Evolutionary conservation across 2,113 vertebrate genomes (phyloP).

Genomic region (Neomonachus schauinslandi): DNA sequence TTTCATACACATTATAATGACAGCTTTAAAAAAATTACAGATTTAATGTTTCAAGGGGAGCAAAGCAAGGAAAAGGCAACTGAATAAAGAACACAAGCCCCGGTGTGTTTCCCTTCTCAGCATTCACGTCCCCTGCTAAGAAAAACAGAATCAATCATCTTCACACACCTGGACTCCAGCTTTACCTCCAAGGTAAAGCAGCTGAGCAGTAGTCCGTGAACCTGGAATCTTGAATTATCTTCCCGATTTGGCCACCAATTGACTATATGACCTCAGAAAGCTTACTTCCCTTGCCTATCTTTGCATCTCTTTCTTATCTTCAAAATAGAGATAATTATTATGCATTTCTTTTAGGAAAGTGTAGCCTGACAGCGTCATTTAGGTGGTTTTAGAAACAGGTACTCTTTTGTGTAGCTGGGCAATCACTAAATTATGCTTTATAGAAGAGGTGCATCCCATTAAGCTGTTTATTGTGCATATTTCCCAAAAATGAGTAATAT

Average conservation of each 20-base stretch:
- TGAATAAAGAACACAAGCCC: not conserved
- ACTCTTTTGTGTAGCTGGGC: not conserved
- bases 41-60: not conserved
- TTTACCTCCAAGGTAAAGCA: not conserved
- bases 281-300: not conserved
- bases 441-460: not conserved
- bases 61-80: not conserved
- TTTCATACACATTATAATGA: conserved; percentile 65
- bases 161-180: not conserved
- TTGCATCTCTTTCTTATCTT: not conserved
- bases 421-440: not conserved
- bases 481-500: not conserved
- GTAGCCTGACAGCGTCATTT: accelerated
- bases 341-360: not conserved
- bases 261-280: not conserved
- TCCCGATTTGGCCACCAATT: not conserved
- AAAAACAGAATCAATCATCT: not conserved
- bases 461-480: not conserved
- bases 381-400: not conserved
- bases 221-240: not conserved
- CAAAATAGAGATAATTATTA: not conserved
- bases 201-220: not conserved
- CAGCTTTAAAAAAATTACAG: conserved; percentile 36
- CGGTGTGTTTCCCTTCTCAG: not conserved
- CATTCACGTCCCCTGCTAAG: not conserved